Percentiles rank a stretch among this genome's conserved stretches.
phyloP scores from a whole-genome alignment of 2,797 vertebrate species.

The Pterois miles region DNA sequence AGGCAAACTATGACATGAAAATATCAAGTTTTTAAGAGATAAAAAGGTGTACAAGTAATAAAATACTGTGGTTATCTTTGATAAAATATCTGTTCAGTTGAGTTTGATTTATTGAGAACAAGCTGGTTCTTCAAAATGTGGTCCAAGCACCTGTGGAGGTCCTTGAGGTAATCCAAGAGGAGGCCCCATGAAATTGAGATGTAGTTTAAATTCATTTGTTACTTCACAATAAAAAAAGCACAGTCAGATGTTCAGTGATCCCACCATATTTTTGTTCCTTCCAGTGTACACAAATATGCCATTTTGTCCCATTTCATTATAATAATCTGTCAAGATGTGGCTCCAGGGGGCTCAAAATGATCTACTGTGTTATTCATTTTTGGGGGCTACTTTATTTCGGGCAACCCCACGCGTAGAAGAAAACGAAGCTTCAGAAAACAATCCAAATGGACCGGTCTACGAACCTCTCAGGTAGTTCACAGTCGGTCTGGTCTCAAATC shows the following conservation, averaged over 20 bases:
- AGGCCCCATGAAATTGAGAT: background rate
- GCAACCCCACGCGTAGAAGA: background rate
- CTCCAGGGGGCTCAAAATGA: background rate
- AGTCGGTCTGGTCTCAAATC: constrained; percentile 22
- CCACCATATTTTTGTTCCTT: background rate
- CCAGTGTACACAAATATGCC: too few species aligned
- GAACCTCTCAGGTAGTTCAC: background rate
- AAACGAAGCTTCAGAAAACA: background rate
- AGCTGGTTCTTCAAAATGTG: background rate
- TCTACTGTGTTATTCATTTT: background rate
- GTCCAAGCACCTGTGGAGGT: background rate
- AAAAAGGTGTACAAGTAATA: background rate
- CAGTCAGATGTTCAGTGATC: background rate
- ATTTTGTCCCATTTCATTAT: background rate
- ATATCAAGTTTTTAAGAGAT: background rate
- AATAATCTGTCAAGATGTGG: background rate
- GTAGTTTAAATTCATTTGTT: background rate
- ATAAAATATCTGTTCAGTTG: background rate
- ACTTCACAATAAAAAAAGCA: background rate
- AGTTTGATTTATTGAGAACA: background rate
- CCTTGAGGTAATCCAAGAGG: background rate
- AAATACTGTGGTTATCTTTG: background rate
- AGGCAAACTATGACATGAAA: background rate
- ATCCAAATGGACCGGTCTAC: background rate
- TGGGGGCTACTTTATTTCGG: background rate